Evolutionary conservation across 2,113 vertebrate species (phyloP).

Genomic region (Myotis davidii): DNA sequence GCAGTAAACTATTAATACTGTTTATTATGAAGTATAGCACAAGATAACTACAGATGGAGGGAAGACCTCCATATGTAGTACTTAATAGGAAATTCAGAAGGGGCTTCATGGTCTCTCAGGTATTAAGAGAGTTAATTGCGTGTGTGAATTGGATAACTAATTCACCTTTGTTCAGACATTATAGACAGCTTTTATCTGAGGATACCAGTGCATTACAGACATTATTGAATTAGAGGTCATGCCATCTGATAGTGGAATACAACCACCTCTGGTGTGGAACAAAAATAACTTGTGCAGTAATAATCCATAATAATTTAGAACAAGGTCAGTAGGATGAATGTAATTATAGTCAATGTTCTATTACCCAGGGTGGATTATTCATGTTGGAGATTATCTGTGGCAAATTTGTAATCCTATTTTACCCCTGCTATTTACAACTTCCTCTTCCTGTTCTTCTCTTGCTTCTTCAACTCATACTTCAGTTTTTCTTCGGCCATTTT

Average conservation of each 20-base stretch:
- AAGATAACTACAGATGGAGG: constrained; percentile 75
- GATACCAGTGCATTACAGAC: constrained; percentile 82
- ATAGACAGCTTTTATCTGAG: constrained; percentile 82
- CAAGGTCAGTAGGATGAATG: constrained; percentile 81
- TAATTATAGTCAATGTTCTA: constrained; percentile 78
- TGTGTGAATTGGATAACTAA: constrained; percentile 84
- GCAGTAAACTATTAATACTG: constrained; percentile 75
- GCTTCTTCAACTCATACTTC: not conserved
- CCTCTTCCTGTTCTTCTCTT: not conserved
- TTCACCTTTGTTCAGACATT: constrained; percentile 84
- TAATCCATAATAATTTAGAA: constrained; percentile 83
- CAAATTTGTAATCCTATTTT: constrained; percentile 1
- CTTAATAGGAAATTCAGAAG: constrained; percentile 79
- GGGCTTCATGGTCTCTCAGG: constrained; percentile 79
- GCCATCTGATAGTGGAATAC: constrained; percentile 81
- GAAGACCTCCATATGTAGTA: constrained; percentile 75
- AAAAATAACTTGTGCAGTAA: constrained; percentile 80
- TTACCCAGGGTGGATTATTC: constrained; percentile 76
- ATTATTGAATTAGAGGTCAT: constrained; percentile 84
- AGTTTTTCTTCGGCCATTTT: not conserved
- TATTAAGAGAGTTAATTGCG: constrained; percentile 83
- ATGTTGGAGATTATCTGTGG: constrained; percentile 66
- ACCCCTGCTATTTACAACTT: not conserved
- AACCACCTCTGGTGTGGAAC: constrained; percentile 82
- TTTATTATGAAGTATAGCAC: constrained; percentile 72